Evolutionary conservation across 37 sponge, comb jelly and placozoan species (phyloP), one percentile per base, ranked within the genome.

Genomic region (Spongia lamella): DNA sequence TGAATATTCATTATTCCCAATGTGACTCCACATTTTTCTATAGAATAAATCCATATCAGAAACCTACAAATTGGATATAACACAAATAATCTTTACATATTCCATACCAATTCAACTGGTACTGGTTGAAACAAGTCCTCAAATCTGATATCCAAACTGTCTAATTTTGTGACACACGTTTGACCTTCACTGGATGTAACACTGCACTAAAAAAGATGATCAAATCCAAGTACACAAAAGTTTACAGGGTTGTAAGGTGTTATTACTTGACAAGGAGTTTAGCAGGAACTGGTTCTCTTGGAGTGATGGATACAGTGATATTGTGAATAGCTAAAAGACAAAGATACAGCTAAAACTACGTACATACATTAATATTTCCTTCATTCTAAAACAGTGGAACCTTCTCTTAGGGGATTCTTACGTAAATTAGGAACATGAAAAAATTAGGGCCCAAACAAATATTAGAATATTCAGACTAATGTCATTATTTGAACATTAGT

Each of bases 171-270:
- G 25, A 56, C 37, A 61, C 63, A 87, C 0, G 87, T 81, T 30
- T 66, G 35, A 19, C 87, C 87, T 37, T 87, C 77, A 26, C 76
- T 81, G 38, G 40, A 62, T 21, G 75, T 87, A 40, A 87, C 58
- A 79, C 66, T 51, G 75, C 80, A 55, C 86, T 85, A 47, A n/a
- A 73, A 43, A 43, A 13, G 47, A 13, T 9, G 9, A 13, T 43
- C 47, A 5, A 43, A 33, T 4, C 21, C 24, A 56, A 11, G 19
- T 32, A 34, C 25, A 0, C n/a, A 37, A 54, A n/a, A n/a, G n/a
- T n/a, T n/a, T n/a, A n/a, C n/a, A n/a, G n/a, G n/a, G n/a, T n/a
- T n/a, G n/a, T n/a, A n/a, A n/a, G n/a, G n/a, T n/a, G n/a, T n/a
- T n/a, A 19, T 30, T 30, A 47, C 30, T 38, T 26, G 11, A 36